Conservation (phyloP, 2,797 vertebrate species). For the Naso thynnoides region DNA sequence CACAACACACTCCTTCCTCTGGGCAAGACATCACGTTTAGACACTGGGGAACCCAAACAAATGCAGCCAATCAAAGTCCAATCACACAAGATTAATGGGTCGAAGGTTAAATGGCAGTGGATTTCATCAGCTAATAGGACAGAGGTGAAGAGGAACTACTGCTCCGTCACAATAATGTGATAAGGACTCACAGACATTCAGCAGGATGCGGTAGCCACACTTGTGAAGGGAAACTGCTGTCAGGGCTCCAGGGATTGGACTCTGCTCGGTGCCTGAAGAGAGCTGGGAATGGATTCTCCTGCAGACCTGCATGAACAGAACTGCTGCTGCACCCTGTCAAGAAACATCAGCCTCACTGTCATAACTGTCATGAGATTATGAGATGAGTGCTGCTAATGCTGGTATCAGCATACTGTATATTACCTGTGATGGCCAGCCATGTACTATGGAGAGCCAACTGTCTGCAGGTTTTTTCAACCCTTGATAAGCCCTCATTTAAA, state of each 20-base stretch:
- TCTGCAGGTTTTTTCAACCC: neutral
- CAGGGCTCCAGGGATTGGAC: conserved; percentile 45
- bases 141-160: neutral
- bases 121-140: neutral
- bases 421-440: neutral
- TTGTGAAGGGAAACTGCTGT: conserved; percentile 59
- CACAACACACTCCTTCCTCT: conserved; percentile 62
- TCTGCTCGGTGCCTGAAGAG: conserved; percentile 72
- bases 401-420: neutral
- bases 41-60: conserved; percentile 68
- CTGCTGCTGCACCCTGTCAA: conserved; percentile 85
- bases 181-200: conserved; percentile 79
- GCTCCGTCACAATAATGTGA: neutral
- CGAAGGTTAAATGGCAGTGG: neutral
- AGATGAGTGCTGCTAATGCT: neutral
- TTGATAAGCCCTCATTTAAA: neutral
- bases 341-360: conserved; percentile 19
- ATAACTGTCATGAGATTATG: neutral
- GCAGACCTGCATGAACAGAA: conserved; percentile 89
- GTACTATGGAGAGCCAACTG: neutral
- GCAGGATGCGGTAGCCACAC: conserved; percentile 80
- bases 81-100: neutral
- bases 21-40: conserved; percentile 71
- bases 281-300: conserved; percentile 86
- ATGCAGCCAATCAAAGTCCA: conserved; percentile 13